Base-by-base conservation (phyloP, 2,797 vertebrate genomes). In the Darevskia nairensis region DNA sequence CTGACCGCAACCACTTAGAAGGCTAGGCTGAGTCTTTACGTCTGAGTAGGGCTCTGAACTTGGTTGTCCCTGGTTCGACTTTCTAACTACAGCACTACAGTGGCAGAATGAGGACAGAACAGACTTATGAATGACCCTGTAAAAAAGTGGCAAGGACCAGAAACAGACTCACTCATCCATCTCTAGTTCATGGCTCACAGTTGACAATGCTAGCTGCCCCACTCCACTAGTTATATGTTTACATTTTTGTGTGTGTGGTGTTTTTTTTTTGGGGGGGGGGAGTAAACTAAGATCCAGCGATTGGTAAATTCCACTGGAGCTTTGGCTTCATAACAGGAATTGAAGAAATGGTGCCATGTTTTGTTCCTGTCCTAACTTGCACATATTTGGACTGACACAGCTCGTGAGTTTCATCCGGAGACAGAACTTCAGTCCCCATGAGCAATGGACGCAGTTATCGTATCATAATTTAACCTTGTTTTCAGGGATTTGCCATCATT, bases 401-500 rank as follows among this genome's bases (percentile, higher is more conserved):
- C 23, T 75, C n/a, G 32, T 6, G 21, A 35, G 2, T n/a, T 27
- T 39, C 66, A 13, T 39, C 61, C 29, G 55, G 21, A 66, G 55
- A 77, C 29, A 50, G 29, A 71, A 44, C 19, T n/a, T 83, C 41
- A 27, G 11, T 83, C 44, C 80, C 66, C 41, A 8, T 83, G 81
- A 71, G 44, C 81, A 83, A 83, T 72, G 66, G 8, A 17, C 32
- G 17, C 25, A 19, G n/a, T 80, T 23, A 80, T 17, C n/a, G 71
- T 86, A 35, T 71, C 78, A 69, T 79, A 80, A 25, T 80, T 84
- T 35, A 86, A 71, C 68, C 44, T 35, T 79, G 76, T 32, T 86
- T 86, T 50, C n/a, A 86, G 41, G 68, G 44, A 29, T 80, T 71
- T 8, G 9, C 32, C 13, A 35, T 55, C 32, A 35, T 6, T 69